These are phyloP conservation scores for Hemitrygon akajei DNA, from an alignment of 2,797 vertebrate species.

Conservation along the genomic window DNA sequence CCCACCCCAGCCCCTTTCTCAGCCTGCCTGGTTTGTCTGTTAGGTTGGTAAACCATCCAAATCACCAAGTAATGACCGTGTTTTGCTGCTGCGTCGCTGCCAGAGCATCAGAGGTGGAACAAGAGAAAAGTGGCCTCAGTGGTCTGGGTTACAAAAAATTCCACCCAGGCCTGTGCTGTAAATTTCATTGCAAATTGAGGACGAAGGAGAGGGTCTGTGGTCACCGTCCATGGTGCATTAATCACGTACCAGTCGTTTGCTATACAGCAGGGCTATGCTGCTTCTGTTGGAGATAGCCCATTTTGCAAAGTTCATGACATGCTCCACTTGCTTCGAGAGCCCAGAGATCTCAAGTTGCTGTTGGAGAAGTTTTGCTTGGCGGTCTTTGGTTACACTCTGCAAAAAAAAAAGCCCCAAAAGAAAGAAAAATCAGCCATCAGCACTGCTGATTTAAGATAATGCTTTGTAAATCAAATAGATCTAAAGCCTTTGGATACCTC, in stretches of 20 bases:
- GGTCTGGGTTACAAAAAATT: neutral
- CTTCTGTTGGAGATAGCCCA: slow-evolving; percentile 70
- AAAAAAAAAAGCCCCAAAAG: slow-evolving; percentile 18
- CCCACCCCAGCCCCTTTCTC: neutral
- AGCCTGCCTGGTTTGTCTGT: neutral
- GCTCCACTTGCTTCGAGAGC: slow-evolving; percentile 68
- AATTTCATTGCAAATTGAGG: neutral
- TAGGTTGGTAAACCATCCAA: too few species aligned
- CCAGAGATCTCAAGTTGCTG: slow-evolving; percentile 66
- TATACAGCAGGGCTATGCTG: slow-evolving; percentile 67
- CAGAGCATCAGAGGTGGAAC: neutral
- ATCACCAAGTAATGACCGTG: too few species aligned
- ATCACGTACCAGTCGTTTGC: slow-evolving; percentile 64
- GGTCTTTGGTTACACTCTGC: slow-evolving; percentile 65
- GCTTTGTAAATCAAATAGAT: neutral
- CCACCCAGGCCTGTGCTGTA: neutral
- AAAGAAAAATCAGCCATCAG: neutral
- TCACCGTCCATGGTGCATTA: neutral
- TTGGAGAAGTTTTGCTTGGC: slow-evolving; percentile 64
- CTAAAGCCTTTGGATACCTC: neutral
- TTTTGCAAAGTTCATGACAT: slow-evolving; percentile 70
- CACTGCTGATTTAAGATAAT: neutral
- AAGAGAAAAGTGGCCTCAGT: neutral
- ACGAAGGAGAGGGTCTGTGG: neutral
- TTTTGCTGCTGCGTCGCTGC: neutral